These are phyloP conservation scores for Drosophila hydei DNA, from an alignment of 1,140 invertebrate genomes.

Conservation along the genomic window DNA sequence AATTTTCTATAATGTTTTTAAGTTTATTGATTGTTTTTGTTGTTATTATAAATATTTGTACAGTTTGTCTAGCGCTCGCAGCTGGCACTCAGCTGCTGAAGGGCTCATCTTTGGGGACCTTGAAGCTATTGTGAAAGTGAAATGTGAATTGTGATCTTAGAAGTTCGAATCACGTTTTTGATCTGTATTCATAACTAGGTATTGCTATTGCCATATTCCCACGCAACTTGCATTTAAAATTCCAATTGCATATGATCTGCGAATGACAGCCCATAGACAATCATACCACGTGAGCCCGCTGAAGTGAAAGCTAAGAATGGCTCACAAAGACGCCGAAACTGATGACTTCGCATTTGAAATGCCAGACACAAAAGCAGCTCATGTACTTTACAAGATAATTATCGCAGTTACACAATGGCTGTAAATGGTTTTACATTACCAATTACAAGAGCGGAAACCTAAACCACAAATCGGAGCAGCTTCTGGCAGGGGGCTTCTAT, in stretches of 20 bases:
- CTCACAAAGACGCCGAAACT: conserved; percentile 11
- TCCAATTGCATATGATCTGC: conserved; percentile 49
- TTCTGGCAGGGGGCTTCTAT: conserved; percentile 57
- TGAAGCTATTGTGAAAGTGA: conserved; percentile 37
- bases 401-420: conserved; percentile 57
- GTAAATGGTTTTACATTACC: conserved; percentile 66
- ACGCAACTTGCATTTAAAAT: conserved; percentile 57
- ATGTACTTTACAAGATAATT: conserved; percentile 34
- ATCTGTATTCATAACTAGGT: conserved; percentile 28
- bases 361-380: conserved; percentile 46
- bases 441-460: conserved; percentile 45
- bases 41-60: conserved; percentile 69
- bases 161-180: conserved; percentile 11
- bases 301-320: conserved; percentile 46
- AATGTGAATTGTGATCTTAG: conserved; percentile 2
- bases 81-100: conserved; percentile 33
- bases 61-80: conserved; percentile 39
- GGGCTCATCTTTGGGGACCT: conserved; percentile 22
- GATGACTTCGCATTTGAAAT: conserved; percentile 38
- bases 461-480: conserved; percentile 47
- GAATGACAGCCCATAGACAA: conserved; percentile 40
- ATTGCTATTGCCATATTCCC: conserved; percentile 28
- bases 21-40: conserved; percentile 71
- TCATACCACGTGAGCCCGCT: conserved; percentile 8
- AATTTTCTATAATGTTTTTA: conserved; percentile 66